Evolutionary conservation across 1,140 invertebrate genomes (phyloP).

Genomic region (Drosophila parabipectinata): DNA sequence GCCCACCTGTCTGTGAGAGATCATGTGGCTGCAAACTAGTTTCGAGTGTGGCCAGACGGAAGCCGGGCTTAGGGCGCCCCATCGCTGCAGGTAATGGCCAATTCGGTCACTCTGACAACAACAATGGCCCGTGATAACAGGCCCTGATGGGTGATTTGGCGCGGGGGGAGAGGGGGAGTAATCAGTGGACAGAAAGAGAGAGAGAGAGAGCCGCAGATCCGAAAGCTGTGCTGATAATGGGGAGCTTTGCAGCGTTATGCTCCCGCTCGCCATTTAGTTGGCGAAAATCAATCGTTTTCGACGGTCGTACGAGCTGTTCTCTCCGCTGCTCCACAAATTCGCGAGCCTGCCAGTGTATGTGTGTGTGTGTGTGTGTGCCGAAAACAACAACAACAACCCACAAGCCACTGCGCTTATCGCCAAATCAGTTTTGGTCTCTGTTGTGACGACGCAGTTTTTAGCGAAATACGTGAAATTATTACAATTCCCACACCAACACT

Average conservation of each 20-base stretch:
- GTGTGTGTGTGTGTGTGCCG: conserved; percentile 10
- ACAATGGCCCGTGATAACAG: conserved; percentile 62
- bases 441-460: conserved; percentile 39
- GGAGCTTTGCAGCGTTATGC: conserved; percentile 40
- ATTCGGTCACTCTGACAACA: conserved; percentile 62
- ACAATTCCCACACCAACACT: conserved; percentile 38
- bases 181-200: conserved; percentile 16
- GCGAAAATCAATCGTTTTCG: conserved; percentile 75
- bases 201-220: conserved; percentile 31
- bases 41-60: conserved; percentile 53
- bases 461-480: conserved; percentile 64
- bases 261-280: conserved; percentile 64
- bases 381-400: conserved; percentile 52
- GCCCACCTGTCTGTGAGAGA: conserved; percentile 36
- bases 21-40: conserved; percentile 65
- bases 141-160: conserved; percentile 24
- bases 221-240: conserved; percentile 72
- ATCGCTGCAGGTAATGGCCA: conserved; percentile 36
- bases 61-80: conserved; percentile 12
- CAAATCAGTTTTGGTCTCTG: conserved; percentile 62
- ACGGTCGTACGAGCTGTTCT: conserved; percentile 42
- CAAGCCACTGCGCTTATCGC: conserved; percentile 58
- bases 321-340: conserved; percentile 23
- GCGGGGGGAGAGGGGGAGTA: neutral
- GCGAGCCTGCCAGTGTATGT: conserved; percentile 47